A percentile compares a stretch with the other conserved stretches of the same genome.
These are phyloP conservation scores for Trachurus trachurus DNA, from an alignment of 2,797 vertebrate genomes.

Conservation along the genomic window DNA sequence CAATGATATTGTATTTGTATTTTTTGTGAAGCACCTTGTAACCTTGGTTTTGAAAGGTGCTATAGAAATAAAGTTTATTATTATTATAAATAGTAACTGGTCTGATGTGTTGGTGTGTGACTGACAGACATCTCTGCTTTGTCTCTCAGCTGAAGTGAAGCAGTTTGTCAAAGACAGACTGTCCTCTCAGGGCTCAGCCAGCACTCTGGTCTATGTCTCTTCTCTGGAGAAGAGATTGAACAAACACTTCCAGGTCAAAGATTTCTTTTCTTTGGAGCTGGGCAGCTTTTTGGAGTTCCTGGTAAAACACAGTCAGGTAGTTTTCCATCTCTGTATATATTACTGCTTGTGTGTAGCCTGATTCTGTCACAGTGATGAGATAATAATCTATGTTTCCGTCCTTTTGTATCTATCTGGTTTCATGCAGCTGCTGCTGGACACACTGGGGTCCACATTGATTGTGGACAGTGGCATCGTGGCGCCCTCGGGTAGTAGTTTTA, in stretches of 20 bases:
- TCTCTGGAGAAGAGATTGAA: conserved; percentile 82
- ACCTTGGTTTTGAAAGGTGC: no score
- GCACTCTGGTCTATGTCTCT: conserved; percentile 77
- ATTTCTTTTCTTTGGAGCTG: conserved; percentile 81
- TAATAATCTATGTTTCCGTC: no score
- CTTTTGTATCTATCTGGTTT: background rate
- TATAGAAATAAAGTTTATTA: no score
- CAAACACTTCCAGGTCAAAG: conserved; percentile 81
- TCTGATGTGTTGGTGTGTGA: background rate
- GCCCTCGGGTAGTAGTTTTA: conserved; percentile 66
- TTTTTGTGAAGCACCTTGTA: no score
- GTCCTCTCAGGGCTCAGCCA: conserved; percentile 59
- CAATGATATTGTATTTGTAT: no score
- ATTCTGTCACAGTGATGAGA: background rate
- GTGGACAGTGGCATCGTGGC: conserved; percentile 63
- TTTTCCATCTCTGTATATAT: no score
- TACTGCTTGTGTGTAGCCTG: background rate
- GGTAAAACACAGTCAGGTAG: conserved; percentile 83
- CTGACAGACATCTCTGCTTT: conserved; percentile 10
- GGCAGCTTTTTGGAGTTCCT: conserved; percentile 87
- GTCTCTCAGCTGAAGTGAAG: conserved; percentile 78
- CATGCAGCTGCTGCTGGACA: conserved; percentile 83
- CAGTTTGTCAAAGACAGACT: conserved; percentile 80
- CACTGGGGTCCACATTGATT: conserved; percentile 76
- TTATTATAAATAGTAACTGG: no score